Conservation (phyloP, 2,113 vertebrate genomes). For the Cromileptes altivelis region DNA sequence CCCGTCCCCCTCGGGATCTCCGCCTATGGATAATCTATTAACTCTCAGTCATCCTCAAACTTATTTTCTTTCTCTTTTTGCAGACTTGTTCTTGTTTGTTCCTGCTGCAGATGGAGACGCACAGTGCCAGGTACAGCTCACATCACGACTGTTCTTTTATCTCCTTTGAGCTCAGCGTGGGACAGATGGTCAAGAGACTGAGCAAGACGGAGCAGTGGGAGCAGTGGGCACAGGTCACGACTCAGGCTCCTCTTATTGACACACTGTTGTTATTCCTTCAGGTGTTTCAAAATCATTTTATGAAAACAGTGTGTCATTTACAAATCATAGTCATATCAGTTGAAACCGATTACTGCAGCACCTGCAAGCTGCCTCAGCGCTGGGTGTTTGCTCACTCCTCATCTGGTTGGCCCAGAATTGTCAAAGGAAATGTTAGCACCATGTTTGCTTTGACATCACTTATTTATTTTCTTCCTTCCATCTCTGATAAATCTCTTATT, state of each 20-base stretch:
- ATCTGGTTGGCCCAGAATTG: too few relatives aligned
- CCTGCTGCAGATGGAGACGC: constrained; percentile 32
- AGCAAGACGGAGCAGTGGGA: not conserved
- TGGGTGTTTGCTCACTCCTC: too few relatives aligned
- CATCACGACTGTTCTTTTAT: constrained; percentile 51
- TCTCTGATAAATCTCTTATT: too few relatives aligned
- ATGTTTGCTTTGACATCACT: too few relatives aligned
- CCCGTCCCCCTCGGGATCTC: too few relatives aligned
- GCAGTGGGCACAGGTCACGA: constrained; percentile 37
- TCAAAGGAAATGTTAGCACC: too few relatives aligned
- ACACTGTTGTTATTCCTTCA: not conserved
- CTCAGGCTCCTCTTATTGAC: constrained; percentile 7
- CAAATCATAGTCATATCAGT: too few relatives aligned
- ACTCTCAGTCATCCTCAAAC: not conserved
- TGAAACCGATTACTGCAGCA: too few relatives aligned
- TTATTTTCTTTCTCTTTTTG: not conserved
- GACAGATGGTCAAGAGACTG: constrained; percentile 56
- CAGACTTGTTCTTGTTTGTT: not conserved
- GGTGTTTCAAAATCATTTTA: not conserved
- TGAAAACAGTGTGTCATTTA: not conserved
- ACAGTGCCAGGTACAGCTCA: constrained; percentile 1
- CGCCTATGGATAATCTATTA: not conserved
- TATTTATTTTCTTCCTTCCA: too few relatives aligned
- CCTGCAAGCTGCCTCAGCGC: too few relatives aligned
- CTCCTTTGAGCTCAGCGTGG: constrained; percentile 45